Conservation (phyloP, 2,113 vertebrate genomes). For the Pygoscelis antarcticus region DNA sequence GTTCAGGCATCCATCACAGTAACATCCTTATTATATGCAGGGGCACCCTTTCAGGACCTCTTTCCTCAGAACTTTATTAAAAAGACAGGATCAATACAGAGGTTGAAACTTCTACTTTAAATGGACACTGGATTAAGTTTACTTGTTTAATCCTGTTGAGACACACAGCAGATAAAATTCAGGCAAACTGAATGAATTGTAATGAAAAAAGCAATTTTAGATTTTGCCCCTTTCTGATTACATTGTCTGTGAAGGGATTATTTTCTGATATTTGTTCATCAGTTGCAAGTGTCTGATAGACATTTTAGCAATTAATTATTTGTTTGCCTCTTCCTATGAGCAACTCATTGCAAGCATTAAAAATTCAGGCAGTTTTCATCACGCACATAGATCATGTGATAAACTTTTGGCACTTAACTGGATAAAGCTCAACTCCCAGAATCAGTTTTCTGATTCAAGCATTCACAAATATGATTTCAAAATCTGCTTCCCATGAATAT, state of each 20-base stretch:
- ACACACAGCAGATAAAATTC: background rate
- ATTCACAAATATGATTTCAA: constrained; percentile 45
- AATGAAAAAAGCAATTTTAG: background rate
- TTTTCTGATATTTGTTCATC: constrained; percentile 15
- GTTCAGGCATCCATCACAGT: background rate
- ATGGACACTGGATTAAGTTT: background rate
- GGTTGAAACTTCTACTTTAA: background rate
- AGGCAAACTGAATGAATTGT: background rate
- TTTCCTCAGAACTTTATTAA: background rate
- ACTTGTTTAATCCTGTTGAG: background rate
- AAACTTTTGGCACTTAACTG: constrained; percentile 15
- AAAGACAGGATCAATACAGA: background rate
- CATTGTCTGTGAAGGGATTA: background rate
- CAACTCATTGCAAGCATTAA: background rate
- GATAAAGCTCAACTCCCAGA: constrained; percentile 7
- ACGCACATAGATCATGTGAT: background rate
- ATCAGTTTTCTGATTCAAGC: constrained; percentile 46
- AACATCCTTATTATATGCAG: background rate
- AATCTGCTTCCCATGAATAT: constrained; percentile 56
- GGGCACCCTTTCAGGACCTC: background rate
- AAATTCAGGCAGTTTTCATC: background rate
- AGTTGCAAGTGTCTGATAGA: constrained; percentile 10
- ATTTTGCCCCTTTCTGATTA: background rate
- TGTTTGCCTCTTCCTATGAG: background rate
- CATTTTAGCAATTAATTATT: constrained; percentile 37